Evolutionary conservation across 2,797 vertebrate species (phyloP), one percentile per base, ranked within the genome.

Genomic region (Oreonectes daqikongensis): DNA sequence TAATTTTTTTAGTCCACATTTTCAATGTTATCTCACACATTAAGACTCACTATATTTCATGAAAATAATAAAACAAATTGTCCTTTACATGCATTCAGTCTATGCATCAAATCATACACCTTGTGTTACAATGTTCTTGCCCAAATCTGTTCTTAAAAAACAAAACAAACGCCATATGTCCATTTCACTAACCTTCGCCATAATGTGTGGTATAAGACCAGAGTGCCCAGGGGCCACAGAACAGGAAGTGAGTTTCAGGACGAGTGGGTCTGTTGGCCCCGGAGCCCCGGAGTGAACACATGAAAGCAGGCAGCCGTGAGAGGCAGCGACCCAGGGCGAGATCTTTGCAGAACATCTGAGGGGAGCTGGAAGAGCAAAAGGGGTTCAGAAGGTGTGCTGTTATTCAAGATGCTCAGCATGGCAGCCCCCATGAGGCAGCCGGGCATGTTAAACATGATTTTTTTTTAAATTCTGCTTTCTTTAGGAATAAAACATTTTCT

Each of bases 231-330:
- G 64, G 78, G 61, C 75, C 59, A 52, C 73, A 69, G 40, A 59
- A 76, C 72, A 83, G 81, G 78, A 85, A 82, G 85, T 53, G 52
- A 60, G 63, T 85, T 85, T 81, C 79, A 78, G 82, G 78, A 82
- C 14, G 63, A 81, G 57, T 72, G 60, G 59, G 63, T 46, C 64
- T 12, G 9, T 35, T 63, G 69, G 71, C 78, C 79, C 80, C 11
- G 46, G 75, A 81, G 78, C 68, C 76, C 59, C n/a, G 48, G 28
- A 79, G 70, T 44, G 8, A 60, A 66, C 67, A 42, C 50, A 64
- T 72, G 32, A 61, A 55, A 73, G 57, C 52, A 64, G n/a, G 76
- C 81, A 78, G 53, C 57, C 53, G 40, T 65, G 68, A 69, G 72
- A 79, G 61, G 52, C 72, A 55, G 60, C 30, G 68, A 75, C 77